These are phyloP conservation scores for Crepidodera aurea DNA, from an alignment of 2,888 invertebrate genomes.

Conservation along the genomic window DNA sequence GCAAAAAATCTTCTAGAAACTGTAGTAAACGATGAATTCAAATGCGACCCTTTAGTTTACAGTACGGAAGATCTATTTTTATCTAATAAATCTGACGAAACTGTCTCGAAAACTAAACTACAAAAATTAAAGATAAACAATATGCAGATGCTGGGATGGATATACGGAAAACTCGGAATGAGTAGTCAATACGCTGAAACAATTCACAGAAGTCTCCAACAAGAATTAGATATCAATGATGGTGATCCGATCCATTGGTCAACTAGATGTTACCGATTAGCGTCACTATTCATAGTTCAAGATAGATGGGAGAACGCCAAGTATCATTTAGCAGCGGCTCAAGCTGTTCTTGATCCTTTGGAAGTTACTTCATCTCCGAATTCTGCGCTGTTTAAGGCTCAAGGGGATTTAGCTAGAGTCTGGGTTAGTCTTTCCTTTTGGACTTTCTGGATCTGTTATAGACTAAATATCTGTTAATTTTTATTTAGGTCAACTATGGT, in stretches of 20 bases:
- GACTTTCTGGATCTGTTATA: background rate
- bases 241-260: slow-evolving; percentile 69
- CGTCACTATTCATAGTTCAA: slow-evolving; percentile 60
- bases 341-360: slow-evolving; percentile 66
- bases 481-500: slow-evolving; percentile 62
- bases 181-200: slow-evolving; percentile 65
- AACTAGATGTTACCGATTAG: slow-evolving; percentile 64
- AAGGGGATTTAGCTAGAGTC: slow-evolving; percentile 64
- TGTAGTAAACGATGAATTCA: slow-evolving; percentile 56
- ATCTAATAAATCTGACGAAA: slow-evolving; percentile 51
- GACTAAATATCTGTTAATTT: too few relatives aligned
- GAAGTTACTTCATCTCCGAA: slow-evolving; percentile 61
- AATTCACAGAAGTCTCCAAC: slow-evolving; percentile 66
- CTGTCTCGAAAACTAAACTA: slow-evolving; percentile 49
- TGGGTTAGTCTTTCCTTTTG: slow-evolving; percentile 63
- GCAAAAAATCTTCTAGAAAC: slow-evolving; percentile 65
- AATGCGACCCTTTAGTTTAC: slow-evolving; percentile 48
- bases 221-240: slow-evolving; percentile 67
- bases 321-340: slow-evolving; percentile 73
- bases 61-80: slow-evolving; percentile 66
- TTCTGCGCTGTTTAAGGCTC: slow-evolving; percentile 47
- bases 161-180: slow-evolving; percentile 66
- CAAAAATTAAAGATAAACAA: slow-evolving; percentile 69
- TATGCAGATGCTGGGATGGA: slow-evolving; percentile 69
- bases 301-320: slow-evolving; percentile 62